phyloP scores from a whole-genome alignment of 2,797 vertebrate genomes.

The Potorous gilbertii region DNA sequence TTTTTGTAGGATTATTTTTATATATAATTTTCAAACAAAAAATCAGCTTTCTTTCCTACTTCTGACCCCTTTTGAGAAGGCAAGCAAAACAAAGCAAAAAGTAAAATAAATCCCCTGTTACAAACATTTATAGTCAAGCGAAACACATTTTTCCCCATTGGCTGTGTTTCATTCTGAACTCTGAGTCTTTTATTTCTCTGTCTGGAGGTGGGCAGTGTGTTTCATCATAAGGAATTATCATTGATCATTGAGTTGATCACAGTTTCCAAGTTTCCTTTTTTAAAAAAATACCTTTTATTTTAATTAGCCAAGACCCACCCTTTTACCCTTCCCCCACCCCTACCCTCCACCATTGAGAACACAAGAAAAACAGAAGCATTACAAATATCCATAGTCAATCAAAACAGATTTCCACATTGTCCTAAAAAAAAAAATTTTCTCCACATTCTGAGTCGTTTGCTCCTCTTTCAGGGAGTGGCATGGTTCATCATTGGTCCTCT shows the following conservation, averaged over 20 bases:
- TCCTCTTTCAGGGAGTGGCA: neutral
- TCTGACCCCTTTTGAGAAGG: neutral
- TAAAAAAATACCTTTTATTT: neutral
- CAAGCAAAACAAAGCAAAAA: neutral
- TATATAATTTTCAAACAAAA: neutral
- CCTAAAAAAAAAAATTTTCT: neutral
- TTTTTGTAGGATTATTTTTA: neutral
- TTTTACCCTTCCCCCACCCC: neutral
- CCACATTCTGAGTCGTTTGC: neutral
- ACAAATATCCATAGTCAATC: neutral
- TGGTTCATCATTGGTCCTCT: neutral
- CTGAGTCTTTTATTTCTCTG: neutral
- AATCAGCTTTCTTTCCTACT: neutral
- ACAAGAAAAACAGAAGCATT: neutral
- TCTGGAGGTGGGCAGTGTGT: neutral
- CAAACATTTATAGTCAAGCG: neutral
- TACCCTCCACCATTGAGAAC: neutral
- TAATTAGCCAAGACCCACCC: neutral
- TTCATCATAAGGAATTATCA: neutral
- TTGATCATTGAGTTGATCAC: neutral
- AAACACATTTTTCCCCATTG: neutral
- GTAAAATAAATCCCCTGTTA: neutral
- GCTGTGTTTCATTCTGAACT: neutral
- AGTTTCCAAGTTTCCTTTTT: neutral
- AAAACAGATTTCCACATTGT: neutral